Evolutionary conservation across 2,113 vertebrate species (phyloP).

Genomic region (Herpetotheres cachinnans): DNA sequence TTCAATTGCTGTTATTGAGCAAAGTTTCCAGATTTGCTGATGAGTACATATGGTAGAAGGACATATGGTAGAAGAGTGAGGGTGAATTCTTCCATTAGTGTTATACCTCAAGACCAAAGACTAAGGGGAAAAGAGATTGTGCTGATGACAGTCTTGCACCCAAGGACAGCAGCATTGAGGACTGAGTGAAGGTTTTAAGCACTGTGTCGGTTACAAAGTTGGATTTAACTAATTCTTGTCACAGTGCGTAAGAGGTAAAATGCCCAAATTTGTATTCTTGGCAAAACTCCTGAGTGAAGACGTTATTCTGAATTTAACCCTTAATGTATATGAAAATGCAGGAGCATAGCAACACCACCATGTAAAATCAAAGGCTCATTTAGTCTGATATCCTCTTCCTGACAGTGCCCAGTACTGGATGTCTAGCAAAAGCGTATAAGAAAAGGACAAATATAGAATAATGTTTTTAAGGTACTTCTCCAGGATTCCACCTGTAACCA

Average conservation of each 20-base stretch:
- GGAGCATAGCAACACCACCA: background rate
- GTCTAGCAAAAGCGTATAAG: background rate
- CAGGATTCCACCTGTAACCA: background rate
- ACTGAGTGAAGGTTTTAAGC: background rate
- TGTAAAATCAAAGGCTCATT: background rate
- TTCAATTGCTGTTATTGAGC: background rate
- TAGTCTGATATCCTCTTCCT: background rate
- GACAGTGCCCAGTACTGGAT: background rate
- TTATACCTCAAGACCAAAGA: background rate
- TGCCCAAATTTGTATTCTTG: conserved; percentile 4
- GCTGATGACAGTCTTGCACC: background rate
- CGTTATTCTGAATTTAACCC: background rate
- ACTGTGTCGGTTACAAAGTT: background rate
- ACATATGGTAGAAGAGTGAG: background rate
- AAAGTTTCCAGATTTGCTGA: background rate
- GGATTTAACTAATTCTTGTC: conserved; percentile 36
- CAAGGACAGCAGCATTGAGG: background rate
- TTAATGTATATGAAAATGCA: background rate
- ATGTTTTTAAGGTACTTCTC: background rate
- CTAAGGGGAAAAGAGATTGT: background rate
- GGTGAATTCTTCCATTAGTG: background rate
- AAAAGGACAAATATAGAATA: background rate
- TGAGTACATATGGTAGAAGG: background rate
- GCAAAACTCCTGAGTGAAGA: background rate
- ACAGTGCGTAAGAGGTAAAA: background rate